Conservation (phyloP, 2,113 vertebrate species). For the Sula dactylatra region DNA sequence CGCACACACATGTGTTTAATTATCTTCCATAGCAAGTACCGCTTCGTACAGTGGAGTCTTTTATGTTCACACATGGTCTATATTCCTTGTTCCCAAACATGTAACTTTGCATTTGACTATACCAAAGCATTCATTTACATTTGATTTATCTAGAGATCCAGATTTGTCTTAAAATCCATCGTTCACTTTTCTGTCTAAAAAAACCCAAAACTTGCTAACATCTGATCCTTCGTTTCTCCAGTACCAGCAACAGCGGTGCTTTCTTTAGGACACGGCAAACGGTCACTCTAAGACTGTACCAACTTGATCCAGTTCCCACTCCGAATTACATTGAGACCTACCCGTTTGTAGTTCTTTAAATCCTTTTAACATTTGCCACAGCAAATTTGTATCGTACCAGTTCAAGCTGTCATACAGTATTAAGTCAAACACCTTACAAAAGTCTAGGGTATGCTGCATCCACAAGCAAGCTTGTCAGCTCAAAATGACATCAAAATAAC, state of each 20-base stretch:
- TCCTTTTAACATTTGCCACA: conserved; percentile 37
- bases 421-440: background rate
- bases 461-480: background rate
- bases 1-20: background rate
- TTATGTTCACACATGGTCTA: background rate
- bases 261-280: background rate
- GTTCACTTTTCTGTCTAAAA: background rate
- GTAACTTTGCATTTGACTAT: background rate
- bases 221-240: rapidly evolving
- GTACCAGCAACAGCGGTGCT: background rate
- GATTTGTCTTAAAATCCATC: background rate
- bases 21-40: background rate
- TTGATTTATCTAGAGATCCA: background rate
- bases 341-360: background rate
- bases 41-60: background rate
- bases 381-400: background rate
- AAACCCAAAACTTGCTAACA: background rate
- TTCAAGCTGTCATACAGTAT: background rate
- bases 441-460: background rate
- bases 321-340: background rate
- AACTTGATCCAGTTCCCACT: background rate
- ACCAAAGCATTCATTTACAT: background rate
- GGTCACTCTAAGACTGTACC: background rate
- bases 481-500: background rate
- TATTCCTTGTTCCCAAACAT: background rate